phyloP scores from a whole-genome alignment of 35 echinoderm and acorn worm genomes.

The Apostichopus californicus region DNA sequence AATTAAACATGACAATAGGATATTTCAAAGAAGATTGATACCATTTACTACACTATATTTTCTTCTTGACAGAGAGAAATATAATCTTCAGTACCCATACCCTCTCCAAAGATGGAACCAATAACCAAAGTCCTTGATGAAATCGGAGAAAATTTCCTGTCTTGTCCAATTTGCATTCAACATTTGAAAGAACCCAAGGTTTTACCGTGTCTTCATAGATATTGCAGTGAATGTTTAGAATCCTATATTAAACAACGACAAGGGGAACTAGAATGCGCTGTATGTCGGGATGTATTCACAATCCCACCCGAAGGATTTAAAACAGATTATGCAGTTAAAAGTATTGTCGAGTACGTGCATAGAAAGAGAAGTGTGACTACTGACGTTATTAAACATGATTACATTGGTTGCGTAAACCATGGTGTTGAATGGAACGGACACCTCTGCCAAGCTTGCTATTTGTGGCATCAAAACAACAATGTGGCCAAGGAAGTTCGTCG shows the following conservation, averaged over 20 bases:
- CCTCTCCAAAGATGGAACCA: not conserved
- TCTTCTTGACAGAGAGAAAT: too few species aligned
- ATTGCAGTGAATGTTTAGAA: not conserved
- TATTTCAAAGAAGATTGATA: too few species aligned
- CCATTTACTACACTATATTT: too few species aligned
- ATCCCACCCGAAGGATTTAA: not conserved
- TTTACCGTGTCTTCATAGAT: slow-evolving; percentile 30
- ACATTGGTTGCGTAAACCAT: too few species aligned
- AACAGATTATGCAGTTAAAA: not conserved
- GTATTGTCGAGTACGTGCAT: not conserved
- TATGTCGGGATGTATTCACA: not conserved
- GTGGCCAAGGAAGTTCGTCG: too few species aligned
- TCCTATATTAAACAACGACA: not conserved
- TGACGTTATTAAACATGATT: too few species aligned
- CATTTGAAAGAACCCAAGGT: not conserved
- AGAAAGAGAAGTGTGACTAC: not conserved
- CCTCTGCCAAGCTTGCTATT: not conserved
- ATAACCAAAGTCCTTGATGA: not conserved
- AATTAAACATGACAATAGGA: too few species aligned
- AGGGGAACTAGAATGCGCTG: not conserved
- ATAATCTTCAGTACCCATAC: too few species aligned
- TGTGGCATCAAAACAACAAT: not conserved
- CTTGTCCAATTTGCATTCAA: slow-evolving; percentile 14
- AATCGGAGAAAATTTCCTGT: not conserved
- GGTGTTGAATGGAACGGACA: not conserved